Percentiles rank a stretch among this genome's conserved stretches.
Evolutionary conservation across 2,797 vertebrate genomes (phyloP).

Genomic region (Mus spretus): DNA sequence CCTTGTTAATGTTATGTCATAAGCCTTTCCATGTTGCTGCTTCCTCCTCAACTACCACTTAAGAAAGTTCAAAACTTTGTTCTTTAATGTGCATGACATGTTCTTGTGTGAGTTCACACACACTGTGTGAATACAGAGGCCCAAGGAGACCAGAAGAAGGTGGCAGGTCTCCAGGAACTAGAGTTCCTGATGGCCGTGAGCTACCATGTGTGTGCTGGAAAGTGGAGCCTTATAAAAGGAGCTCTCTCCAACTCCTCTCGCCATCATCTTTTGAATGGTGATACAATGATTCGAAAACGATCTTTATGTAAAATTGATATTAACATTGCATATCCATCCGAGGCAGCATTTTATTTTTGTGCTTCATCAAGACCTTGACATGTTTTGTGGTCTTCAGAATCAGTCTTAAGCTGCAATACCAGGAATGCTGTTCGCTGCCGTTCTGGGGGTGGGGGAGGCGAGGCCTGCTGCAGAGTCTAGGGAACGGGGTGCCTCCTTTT

Average conservation of each 20-base stretch:
- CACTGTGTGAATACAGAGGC: neutral
- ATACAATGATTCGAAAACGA: conserved; percentile 41
- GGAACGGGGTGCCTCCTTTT: neutral
- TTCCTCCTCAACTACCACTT: neutral
- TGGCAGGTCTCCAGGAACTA: neutral
- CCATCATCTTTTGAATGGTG: conserved; percentile 4
- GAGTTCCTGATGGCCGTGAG: neutral
- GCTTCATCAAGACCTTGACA: neutral
- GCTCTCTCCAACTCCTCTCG: neutral
- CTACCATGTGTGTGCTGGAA: neutral
- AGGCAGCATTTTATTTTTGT: conserved; percentile 31
- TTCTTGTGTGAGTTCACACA: neutral
- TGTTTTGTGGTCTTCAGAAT: neutral
- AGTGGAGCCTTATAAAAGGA: too few relatives aligned
- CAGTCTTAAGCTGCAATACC: accelerated
- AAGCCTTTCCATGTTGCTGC: neutral
- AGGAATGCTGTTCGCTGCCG: accelerated
- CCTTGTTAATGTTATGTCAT: accelerated
- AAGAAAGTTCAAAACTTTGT: neutral
- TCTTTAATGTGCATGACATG: neutral
- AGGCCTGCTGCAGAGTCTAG: neutral
- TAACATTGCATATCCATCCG: conserved; percentile 56
- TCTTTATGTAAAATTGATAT: conserved; percentile 62
- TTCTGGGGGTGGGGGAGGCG: too few relatives aligned
- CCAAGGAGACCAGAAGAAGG: neutral